phyloP scores from a whole-genome alignment of 37 sponge, comb jelly and placozoan genomes.

The Dysidea cf. avara region DNA sequence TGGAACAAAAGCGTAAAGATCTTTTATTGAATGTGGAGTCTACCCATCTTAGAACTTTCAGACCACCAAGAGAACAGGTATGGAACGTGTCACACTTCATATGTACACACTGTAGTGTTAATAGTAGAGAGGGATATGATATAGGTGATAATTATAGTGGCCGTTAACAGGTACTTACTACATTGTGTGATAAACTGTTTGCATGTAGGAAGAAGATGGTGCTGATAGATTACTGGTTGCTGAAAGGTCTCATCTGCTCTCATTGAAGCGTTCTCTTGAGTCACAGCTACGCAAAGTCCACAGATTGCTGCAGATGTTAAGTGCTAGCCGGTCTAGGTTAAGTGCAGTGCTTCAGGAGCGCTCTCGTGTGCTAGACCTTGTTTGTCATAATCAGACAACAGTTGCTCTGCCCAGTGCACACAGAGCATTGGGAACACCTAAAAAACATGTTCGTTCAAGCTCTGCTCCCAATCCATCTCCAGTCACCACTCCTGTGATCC shows the following conservation, averaged over 20 bases:
- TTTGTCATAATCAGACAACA: too few relatives aligned
- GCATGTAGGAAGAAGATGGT: slow-evolving; percentile 19
- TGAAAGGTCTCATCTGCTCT: slow-evolving; percentile 39
- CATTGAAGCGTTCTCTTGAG: slow-evolving; percentile 51
- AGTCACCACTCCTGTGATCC: too few relatives aligned
- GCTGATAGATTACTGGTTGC: slow-evolving; percentile 36
- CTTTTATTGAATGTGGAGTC: slow-evolving; percentile 50
- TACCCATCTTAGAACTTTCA: slow-evolving; percentile 19
- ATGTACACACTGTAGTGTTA: not conserved
- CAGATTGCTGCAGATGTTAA: slow-evolving; percentile 55
- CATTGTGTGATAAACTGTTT: not conserved
- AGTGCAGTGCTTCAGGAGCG: slow-evolving; percentile 49
- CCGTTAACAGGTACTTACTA: not conserved
- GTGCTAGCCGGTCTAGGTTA: slow-evolving; percentile 9
- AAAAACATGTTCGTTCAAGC: too few relatives aligned
- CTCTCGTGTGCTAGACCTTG: slow-evolving; percentile 55
- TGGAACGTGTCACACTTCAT: not conserved
- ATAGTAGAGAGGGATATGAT: not conserved
- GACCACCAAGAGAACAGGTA: slow-evolving; percentile 72
- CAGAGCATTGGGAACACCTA: too few relatives aligned
- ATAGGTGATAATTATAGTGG: not conserved
- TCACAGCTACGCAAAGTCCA: slow-evolving; percentile 44
- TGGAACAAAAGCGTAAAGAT: slow-evolving; percentile 76
- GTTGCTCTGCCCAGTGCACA: too few relatives aligned
- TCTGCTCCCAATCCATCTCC: too few relatives aligned